phyloP scores from a whole-genome alignment of 2,888 invertebrate species.

The Gari tellinella region DNA sequence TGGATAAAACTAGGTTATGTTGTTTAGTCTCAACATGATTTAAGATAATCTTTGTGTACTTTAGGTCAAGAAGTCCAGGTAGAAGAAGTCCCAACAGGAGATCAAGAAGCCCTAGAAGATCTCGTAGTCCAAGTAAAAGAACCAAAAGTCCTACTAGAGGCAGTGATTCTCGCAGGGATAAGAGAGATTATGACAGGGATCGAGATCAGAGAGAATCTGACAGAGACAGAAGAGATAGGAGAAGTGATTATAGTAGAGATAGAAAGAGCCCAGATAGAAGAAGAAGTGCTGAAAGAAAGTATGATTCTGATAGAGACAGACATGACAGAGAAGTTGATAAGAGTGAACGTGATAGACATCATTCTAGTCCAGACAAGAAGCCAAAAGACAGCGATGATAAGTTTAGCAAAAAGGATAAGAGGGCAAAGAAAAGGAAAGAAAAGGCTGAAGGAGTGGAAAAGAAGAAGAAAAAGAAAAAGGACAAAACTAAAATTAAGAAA shows the following conservation, averaged over 20 bases:
- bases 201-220: slow-evolving; percentile 8
- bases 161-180: slow-evolving; percentile 20
- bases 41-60: too few species aligned
- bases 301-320: slow-evolving; percentile 20
- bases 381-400: slow-evolving; percentile 84
- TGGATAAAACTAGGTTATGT: too few species aligned
- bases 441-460: slow-evolving; percentile 54
- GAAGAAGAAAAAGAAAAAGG: slow-evolving; percentile 48
- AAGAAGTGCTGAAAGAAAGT: slow-evolving; percentile 26
- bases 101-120: too few species aligned
- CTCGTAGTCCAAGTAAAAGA: slow-evolving; percentile 6
- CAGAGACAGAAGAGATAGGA: slow-evolving; percentile 25
- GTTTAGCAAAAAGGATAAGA: slow-evolving; percentile 83
- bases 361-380: slow-evolving; percentile 75
- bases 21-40: too few species aligned
- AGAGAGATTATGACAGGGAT: slow-evolving; percentile 23
- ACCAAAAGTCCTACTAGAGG: slow-evolving; percentile 36
- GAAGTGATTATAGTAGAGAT: slow-evolving; percentile 9
- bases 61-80: not conserved
- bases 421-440: slow-evolving; percentile 54
- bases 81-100: too few species aligned
- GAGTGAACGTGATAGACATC: slow-evolving; percentile 79
- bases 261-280: slow-evolving; percentile 39
- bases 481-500: slow-evolving; percentile 57
- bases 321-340: slow-evolving; percentile 16